Evolutionary conservation across 2,888 invertebrate species (phyloP).

Genomic region (Harpagoxenus sublaevis): DNA sequence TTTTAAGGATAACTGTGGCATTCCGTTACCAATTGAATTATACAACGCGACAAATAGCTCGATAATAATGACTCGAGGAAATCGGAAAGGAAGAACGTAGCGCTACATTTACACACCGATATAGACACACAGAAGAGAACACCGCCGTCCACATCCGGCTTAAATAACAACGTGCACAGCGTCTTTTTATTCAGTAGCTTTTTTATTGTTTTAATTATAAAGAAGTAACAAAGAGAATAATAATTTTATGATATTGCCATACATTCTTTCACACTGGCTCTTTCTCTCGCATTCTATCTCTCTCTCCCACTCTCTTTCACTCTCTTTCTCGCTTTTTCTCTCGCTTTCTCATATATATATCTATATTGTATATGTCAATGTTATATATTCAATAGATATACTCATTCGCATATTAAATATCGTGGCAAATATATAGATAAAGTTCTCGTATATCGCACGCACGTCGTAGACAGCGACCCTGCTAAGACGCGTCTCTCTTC

Average conservation of each 20-base stretch:
- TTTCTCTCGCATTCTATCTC: slow-evolving; percentile 51
- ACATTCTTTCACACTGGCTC: slow-evolving; percentile 75
- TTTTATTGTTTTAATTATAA: slow-evolving; percentile 85
- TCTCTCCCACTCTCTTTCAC: slow-evolving; percentile 32
- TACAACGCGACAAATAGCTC: slow-evolving; percentile 21
- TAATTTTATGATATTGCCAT: slow-evolving; percentile 85
- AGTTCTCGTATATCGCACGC: slow-evolving; percentile 75
- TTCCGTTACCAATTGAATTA: neutral
- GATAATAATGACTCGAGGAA: slow-evolving; percentile 33
- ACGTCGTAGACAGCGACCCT: slow-evolving; percentile 69
- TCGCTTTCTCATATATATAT: slow-evolving; percentile 53
- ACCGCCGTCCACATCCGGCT: slow-evolving; percentile 9
- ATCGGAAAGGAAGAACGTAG: slow-evolving; percentile 8
- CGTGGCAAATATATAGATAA: slow-evolving; percentile 82
- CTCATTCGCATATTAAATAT: slow-evolving; percentile 83
- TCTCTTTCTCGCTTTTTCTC: slow-evolving; percentile 37
- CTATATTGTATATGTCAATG: slow-evolving; percentile 69
- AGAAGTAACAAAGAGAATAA: slow-evolving; percentile 86
- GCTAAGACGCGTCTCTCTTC: slow-evolving; percentile 67
- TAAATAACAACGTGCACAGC: slow-evolving; percentile 64
- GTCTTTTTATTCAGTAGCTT: slow-evolving; percentile 83
- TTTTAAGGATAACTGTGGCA: neutral
- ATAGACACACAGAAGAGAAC: slow-evolving; percentile 30
- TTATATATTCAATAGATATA: slow-evolving; percentile 79
- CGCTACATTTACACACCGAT: slow-evolving; percentile 27